A percentile compares a stretch with the other conserved stretches of the same genome.
phyloP scores from a whole-genome alignment of 2,113 vertebrate species.

The Fregata magnificens region DNA sequence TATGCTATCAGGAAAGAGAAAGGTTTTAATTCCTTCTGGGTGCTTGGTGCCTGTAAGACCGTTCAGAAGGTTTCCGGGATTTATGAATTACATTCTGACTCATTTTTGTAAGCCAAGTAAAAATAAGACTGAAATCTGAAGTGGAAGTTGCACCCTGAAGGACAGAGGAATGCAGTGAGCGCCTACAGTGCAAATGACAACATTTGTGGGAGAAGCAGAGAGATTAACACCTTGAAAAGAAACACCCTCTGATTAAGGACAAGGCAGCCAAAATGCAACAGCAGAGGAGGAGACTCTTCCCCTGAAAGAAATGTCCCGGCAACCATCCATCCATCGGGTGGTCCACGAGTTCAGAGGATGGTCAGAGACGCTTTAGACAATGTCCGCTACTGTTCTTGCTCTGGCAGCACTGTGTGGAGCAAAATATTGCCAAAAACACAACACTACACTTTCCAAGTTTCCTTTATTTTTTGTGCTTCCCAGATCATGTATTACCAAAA shows the following conservation, averaged over 20 bases:
- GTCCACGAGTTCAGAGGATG: constrained; percentile 49
- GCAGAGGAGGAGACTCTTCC: constrained; percentile 25
- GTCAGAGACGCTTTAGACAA: constrained; percentile 47
- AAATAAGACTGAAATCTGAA: constrained; percentile 45
- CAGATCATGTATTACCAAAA: constrained; percentile 37
- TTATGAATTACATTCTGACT: constrained; percentile 27
- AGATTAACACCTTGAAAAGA: constrained; percentile 45
- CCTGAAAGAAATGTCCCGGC: constrained; percentile 22
- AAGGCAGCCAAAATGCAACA: constrained; percentile 14
- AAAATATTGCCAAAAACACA: constrained; percentile 53
- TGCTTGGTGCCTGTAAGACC: constrained; percentile 32
- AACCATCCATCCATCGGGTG: constrained; percentile 47
- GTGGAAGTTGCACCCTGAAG: constrained; percentile 28
- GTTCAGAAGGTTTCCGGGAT: constrained; percentile 6
- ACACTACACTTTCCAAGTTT: constrained; percentile 12
- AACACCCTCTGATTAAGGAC: background rate
- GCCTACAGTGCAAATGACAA: constrained; percentile 18
- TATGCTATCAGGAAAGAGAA: background rate
- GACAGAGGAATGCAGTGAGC: constrained; percentile 27
- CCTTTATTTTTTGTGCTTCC: constrained; percentile 36
- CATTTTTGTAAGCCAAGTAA: constrained; percentile 14
- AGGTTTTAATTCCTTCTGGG: background rate
- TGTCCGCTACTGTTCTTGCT: constrained; percentile 51
- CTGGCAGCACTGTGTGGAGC: constrained; percentile 20
- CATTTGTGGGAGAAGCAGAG: constrained; percentile 31